These are phyloP conservation scores for Bos indicus DNA, from an alignment of 2,113 vertebrate species.

Conservation along the genomic window DNA sequence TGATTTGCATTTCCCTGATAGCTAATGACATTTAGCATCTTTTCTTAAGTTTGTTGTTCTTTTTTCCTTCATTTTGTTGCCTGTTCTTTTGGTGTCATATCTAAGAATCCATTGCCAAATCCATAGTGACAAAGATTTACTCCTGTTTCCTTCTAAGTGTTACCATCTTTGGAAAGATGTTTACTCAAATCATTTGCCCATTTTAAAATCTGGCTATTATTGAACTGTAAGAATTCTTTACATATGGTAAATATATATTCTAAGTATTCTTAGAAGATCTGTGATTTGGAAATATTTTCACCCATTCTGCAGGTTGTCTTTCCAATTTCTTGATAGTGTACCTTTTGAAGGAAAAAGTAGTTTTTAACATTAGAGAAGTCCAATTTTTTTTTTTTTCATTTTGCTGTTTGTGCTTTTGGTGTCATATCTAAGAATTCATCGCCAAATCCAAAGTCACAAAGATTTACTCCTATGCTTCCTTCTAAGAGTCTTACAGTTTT, in stretches of 20 bases:
- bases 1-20: background rate
- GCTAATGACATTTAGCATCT: background rate
- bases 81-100: background rate
- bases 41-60: background rate
- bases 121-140: background rate
- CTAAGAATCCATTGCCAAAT: background rate
- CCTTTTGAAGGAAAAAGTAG: background rate
- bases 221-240: background rate
- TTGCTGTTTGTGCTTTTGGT: background rate
- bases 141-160: background rate
- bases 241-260: background rate
- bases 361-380: background rate
- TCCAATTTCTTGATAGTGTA: background rate
- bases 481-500: background rate
- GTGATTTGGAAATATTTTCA: background rate
- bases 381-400: background rate
- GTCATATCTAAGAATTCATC: background rate
- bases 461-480: background rate
- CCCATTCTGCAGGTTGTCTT: background rate
- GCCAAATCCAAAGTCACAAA: background rate
- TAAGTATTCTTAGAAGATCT: background rate
- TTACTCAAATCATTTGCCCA: background rate
- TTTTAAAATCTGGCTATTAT: background rate
- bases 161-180: background rate
- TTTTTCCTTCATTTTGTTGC: background rate